A percentile compares a stretch with the other conserved stretches of the same genome.
Conservation (phyloP, 1,140 invertebrate genomes). For the Telenomus remus region DNA sequence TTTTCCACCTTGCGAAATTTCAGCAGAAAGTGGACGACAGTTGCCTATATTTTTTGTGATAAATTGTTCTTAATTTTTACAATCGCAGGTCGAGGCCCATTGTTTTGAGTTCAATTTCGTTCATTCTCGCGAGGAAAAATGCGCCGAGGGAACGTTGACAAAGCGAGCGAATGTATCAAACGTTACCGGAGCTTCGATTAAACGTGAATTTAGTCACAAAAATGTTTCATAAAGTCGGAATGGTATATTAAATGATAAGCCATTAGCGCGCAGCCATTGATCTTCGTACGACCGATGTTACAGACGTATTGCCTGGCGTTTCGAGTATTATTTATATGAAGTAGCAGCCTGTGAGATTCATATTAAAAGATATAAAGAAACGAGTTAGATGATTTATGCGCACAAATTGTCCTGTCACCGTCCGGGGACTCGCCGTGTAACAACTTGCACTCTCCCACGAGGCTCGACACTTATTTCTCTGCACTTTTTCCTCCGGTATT, state of each 20-base stretch:
- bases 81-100: too few species aligned
- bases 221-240: slow-evolving; percentile 32
- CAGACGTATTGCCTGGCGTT: slow-evolving; percentile 61
- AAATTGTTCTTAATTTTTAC: too few species aligned
- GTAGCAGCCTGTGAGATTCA: slow-evolving; percentile 64
- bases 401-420: slow-evolving; percentile 73
- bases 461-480: slow-evolving; percentile 48
- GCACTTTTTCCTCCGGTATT: slow-evolving; percentile 42
- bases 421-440: slow-evolving; percentile 51
- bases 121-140: not conserved
- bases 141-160: too few species aligned
- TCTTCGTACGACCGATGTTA: slow-evolving; percentile 66
- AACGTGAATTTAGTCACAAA: slow-evolving; percentile 14
- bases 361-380: slow-evolving; percentile 74
- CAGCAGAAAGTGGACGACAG: too few species aligned
- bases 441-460: slow-evolving; percentile 60
- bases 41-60: too few species aligned
- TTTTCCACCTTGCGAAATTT: too few species aligned
- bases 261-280: slow-evolving; percentile 60
- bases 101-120: not conserved
- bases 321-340: slow-evolving; percentile 55
- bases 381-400: slow-evolving; percentile 72
- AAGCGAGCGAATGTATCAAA: too few species aligned
- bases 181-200: slow-evolving; percentile 3
- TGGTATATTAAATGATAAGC: slow-evolving; percentile 40